Evolutionary conservation across 2,797 vertebrate species (phyloP), one percentile per base, ranked within the genome.

Genomic region (Melanotaenia boesemani): DNA sequence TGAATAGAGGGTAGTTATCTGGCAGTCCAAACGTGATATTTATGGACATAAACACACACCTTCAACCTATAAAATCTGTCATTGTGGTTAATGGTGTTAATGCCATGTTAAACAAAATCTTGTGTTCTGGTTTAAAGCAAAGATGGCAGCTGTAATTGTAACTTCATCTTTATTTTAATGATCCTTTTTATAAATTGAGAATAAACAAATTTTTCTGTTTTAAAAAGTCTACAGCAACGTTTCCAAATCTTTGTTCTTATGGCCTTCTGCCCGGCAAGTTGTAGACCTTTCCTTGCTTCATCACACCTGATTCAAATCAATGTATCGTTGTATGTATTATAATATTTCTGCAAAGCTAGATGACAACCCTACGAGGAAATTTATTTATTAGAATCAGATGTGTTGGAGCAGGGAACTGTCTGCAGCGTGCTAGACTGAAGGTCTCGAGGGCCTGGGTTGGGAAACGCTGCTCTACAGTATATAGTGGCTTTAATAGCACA

Each of bases 1-100:
- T 55, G 48, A 76, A 63, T 20, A 68, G 34, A 63, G 79, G 44
- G 20, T 37, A 26, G 34, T 67, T 68, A 11, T 59, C 20, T 18
- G 57, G 6, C n/a, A 0, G n/a, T 26, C 52, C 34, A 7, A 0
- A 6, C 9, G 63, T 1, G 36, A 37, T 32, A 68, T 22, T 56
- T 34, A 24, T 67, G 57, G 36, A 56, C 37, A 64, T n/a, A 36
- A 54, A 61, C 59, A 58, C 30, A 7, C 20, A 11, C 6, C 10
- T 50, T n/a, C 20, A 50, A 11, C 48, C 48, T 50, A 22, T 50
- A 50, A 22, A 50, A 50, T 22, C 9, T 22, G 7, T 12, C 46
- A 48, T 48, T 44, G 41, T 15, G 41, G 16, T 20, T 22, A n/a
- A 22, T 50, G 9, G n/a, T 50, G 20, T 22, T 22, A 22, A 50